Evolutionary conservation across 1,140 invertebrate genomes (phyloP), one percentile per base, ranked within the genome.

Genomic region (Temnothorax longispinosus): DNA sequence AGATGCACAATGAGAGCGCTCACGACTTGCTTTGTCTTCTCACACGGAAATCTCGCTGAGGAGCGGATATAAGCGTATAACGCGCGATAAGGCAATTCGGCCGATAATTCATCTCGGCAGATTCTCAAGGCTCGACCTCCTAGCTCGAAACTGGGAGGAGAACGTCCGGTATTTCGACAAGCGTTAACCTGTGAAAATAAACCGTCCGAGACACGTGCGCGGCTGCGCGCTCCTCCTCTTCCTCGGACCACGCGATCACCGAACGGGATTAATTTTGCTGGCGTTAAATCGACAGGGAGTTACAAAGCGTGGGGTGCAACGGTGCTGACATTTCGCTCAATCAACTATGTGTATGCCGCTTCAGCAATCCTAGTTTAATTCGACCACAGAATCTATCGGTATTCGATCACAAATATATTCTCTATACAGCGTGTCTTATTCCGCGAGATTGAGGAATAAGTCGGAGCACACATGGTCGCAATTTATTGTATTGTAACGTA

Each of bases 101-200:
- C 1, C 0, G 62, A 89, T 84, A 72, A 74, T 87, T 90, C 80
- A 81, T 76, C 75, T 67, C 38, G 18, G 15, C 4, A 47, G 18
- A 50, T 76, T 60, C 64, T 75, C 44, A 44, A 62, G n/a, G n/a
- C 50, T 74, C 35, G 13, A 44, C 47, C 52, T 44, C 11, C 8
- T 27, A 27, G 27, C 27, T 21, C 18, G 11, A 74, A 11, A 56
- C 18, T 13, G 21, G 18, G 58, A 64, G 58, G 38, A 11, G 38
- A 81, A 54, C 75, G 69, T 80, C 62, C 47, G 67, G 60, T 21
- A 69, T 82, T 89, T 74, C 62, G 27, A 81, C 52, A 52, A 71
- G 44, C 47, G 60, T 52, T 62, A 71, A 81, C 52, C 38, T 44
- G 65, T 8, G 47, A 88, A 90, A 87, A 85, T 88, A 90, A 89